Percentiles rank a stretch among this genome's conserved stretches.
These are phyloP conservation scores for Crocodylus rhombifer DNA, from an alignment of 2,797 vertebrate species.

Conservation along the genomic window DNA sequence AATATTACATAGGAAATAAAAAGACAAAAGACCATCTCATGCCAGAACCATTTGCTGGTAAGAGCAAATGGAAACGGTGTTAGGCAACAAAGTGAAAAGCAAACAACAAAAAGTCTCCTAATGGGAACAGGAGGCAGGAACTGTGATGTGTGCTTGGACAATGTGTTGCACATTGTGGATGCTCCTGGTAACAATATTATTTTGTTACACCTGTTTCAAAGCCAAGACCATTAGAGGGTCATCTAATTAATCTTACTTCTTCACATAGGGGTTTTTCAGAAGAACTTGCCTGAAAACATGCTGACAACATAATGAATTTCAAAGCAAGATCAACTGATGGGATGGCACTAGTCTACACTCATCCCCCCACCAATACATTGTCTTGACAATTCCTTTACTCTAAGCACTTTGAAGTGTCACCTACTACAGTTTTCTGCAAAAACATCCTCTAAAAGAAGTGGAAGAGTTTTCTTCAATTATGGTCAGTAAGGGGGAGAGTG, in stretches of 20 bases:
- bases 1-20: neutral
- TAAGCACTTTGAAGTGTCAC: neutral
- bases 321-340: neutral
- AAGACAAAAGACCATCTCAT: neutral
- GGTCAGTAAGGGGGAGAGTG: neutral
- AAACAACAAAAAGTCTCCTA: neutral
- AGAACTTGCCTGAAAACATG: neutral
- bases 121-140: neutral
- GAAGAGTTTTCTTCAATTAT: neutral
- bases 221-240: neutral
- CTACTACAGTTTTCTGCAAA: neutral
- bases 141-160: neutral
- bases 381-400: neutral
- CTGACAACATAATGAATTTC: neutral
- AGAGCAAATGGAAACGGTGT: neutral
- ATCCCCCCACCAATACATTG: neutral
- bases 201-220: neutral
- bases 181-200: neutral
- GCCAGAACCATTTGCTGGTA: neutral
- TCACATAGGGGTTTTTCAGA: neutral
- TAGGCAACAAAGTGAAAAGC: neutral
- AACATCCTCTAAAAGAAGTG: neutral
- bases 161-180: neutral
- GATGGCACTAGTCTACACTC: neutral
- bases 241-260: neutral